These are phyloP conservation scores for Fratercula arctica DNA, from an alignment of 2,797 vertebrate species.

Conservation along the genomic window DNA sequence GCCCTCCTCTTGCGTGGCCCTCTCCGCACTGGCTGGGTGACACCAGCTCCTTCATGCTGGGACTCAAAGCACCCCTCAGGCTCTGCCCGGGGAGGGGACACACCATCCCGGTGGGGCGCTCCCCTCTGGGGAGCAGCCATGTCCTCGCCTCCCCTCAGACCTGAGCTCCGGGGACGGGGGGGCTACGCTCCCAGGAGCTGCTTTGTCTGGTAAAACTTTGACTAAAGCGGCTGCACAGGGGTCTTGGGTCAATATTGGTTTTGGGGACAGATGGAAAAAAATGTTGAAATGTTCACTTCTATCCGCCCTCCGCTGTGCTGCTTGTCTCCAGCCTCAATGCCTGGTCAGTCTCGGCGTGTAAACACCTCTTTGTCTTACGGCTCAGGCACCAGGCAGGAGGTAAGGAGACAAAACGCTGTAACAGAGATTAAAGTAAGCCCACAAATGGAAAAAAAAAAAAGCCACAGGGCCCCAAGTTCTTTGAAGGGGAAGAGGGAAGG, in stretches of 20 bases:
- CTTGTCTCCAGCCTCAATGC: slow-evolving; percentile 82
- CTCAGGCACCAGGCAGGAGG: slow-evolving; percentile 79
- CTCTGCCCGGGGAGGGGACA: background rate
- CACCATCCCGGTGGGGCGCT: slow-evolving; percentile 29
- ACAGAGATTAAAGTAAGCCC: slow-evolving; percentile 76
- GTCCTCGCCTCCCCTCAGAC: background rate
- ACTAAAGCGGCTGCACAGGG: slow-evolving; percentile 82
- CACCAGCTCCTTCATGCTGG: slow-evolving; percentile 69
- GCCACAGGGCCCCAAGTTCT: slow-evolving; percentile 64
- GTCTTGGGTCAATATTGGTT: slow-evolving; percentile 86
- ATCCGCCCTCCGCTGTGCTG: slow-evolving; percentile 78
- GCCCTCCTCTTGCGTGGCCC: slow-evolving; percentile 73
- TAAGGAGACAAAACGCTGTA: slow-evolving; percentile 73
- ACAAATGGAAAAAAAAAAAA: slow-evolving; percentile 67
- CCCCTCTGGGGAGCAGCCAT: background rate
- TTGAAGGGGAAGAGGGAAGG: slow-evolving; percentile 59
- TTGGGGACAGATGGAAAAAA: slow-evolving; percentile 83
- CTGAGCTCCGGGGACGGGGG: rapidly evolving
- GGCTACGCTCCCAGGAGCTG: slow-evolving; percentile 60
- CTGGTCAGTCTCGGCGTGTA: slow-evolving; percentile 84
- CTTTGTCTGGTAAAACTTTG: slow-evolving; percentile 81
- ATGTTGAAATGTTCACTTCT: slow-evolving; percentile 85
- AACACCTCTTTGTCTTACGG: slow-evolving; percentile 87
- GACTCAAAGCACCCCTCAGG: slow-evolving; percentile 38
- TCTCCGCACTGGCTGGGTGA: slow-evolving; percentile 76